Percentiles rank a stretch among this genome's conserved stretches.
These are phyloP conservation scores for Galleria mellonella DNA, from an alignment of 1,140 invertebrate genomes.

Conservation along the genomic window DNA sequence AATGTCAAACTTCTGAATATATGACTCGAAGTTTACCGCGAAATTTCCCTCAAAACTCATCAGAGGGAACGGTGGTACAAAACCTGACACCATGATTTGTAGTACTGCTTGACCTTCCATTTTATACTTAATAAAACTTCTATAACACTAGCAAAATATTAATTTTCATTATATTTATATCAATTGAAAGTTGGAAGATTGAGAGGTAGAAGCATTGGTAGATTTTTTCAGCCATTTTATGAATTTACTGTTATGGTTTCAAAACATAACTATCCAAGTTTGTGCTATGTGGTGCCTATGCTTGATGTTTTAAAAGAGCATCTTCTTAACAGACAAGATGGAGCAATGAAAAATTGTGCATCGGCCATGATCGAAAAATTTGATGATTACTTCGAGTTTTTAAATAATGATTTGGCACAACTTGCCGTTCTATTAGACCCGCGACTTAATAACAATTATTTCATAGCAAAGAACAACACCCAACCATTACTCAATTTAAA, in stretches of 20 bases:
- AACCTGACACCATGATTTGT: too few species aligned
- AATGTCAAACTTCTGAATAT: too few species aligned
- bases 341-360: not conserved
- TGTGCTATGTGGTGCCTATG: conserved; percentile 2
- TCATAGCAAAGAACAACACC: not conserved
- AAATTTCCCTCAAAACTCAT: too few species aligned
- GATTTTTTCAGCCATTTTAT: conserved; percentile 4
- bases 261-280: conserved; percentile 4
- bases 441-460: conserved; percentile 2
- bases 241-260: conserved; percentile 5
- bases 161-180: too few species aligned
- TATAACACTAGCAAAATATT: too few species aligned
- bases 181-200: too few species aligned
- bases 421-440: conserved; percentile 6
- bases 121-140: too few species aligned
- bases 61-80: too few species aligned
- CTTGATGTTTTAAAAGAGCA: not conserved
- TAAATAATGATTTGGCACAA: conserved; percentile 1
- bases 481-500: not conserved
- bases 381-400: not conserved
- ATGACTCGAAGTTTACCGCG: too few species aligned
- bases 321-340: not conserved
- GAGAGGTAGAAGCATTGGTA: too few species aligned
- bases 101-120: too few species aligned
- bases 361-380: conserved; percentile 4